A percentile compares a stretch with the other conserved stretches of the same genome.
phyloP scores from a whole-genome alignment of 2,888 invertebrate species.

The Conops quadrifasciatus region DNA sequence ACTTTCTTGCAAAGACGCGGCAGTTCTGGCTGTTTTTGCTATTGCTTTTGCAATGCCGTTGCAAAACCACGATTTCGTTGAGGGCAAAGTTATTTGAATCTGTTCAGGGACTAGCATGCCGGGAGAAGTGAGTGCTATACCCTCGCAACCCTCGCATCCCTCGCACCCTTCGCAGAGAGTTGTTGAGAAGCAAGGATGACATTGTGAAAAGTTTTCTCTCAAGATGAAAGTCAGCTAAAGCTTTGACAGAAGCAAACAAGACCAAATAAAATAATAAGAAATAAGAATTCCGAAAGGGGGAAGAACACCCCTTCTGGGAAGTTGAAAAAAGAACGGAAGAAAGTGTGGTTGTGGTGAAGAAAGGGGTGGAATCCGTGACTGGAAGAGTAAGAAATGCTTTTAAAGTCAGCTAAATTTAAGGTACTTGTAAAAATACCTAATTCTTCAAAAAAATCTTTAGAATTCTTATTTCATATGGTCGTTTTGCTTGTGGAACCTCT shows the following conservation, averaged over 20 bases:
- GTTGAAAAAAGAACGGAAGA: no score
- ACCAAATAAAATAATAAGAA: constrained; percentile 9
- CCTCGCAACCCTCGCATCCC: no score
- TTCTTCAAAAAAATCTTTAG: no score
- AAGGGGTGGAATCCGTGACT: neutral
- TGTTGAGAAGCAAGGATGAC: neutral
- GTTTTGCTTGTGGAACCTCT: no score
- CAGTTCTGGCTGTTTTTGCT: neutral
- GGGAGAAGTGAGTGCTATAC: no score
- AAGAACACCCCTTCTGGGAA: no score
- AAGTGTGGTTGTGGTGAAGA: neutral
- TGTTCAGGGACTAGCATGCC: neutral
- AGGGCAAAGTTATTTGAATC: constrained; percentile 5
- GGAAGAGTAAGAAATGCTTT: neutral
- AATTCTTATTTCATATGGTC: no score
- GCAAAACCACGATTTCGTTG: neutral
- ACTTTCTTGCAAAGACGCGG: constrained; percentile 6
- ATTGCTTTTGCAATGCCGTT: neutral
- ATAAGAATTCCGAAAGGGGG: neutral
- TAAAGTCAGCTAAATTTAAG: no score
- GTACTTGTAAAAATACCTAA: no score
- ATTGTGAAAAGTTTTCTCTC: constrained; percentile 32
- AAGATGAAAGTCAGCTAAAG: constrained; percentile 48
- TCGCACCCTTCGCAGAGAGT: neutral
- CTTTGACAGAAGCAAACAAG: constrained; percentile 34